A percentile compares a stretch with the other conserved stretches of the same genome.
Conservation (phyloP, 2,888 invertebrate species). For the Clostera curtula region DNA sequence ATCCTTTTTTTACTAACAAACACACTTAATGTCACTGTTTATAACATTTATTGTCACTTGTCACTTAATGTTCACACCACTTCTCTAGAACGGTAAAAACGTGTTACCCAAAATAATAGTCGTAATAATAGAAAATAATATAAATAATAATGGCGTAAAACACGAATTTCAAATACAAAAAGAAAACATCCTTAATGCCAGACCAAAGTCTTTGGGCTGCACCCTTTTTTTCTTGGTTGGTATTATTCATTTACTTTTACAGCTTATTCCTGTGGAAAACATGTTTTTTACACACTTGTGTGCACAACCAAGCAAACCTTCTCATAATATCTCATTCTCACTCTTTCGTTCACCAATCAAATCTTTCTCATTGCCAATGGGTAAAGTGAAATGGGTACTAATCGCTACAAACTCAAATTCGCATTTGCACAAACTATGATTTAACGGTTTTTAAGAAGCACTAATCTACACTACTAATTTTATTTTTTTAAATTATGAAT, state of each 20-base stretch:
- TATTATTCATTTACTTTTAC: slow-evolving; percentile 18
- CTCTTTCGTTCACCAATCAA: too few relatives aligned
- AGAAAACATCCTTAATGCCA: slow-evolving; percentile 51
- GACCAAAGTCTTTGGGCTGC: slow-evolving; percentile 27
- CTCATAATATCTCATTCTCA: too few relatives aligned
- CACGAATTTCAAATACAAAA: slow-evolving; percentile 55
- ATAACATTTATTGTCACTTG: slow-evolving; percentile 15
- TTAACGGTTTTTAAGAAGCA: too few relatives aligned
- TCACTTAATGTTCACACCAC: slow-evolving; percentile 35
- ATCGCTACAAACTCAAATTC: too few relatives aligned
- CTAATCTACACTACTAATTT: too few relatives aligned
- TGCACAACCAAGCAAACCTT: too few relatives aligned
- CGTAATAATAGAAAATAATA: slow-evolving; percentile 56
- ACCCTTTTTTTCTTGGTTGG: slow-evolving; percentile 22
- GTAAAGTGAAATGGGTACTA: too few relatives aligned
- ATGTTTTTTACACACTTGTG: too few relatives aligned
- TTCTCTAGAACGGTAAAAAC: slow-evolving; percentile 29
- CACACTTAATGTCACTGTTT: slow-evolving; percentile 14
- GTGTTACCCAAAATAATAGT: slow-evolving; percentile 50
- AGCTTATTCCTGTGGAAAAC: too few relatives aligned
- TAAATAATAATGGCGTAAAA: slow-evolving; percentile 55
- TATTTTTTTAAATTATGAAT: too few relatives aligned
- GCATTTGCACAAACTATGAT: too few relatives aligned
- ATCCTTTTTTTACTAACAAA: slow-evolving; percentile 5
- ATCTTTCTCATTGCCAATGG: too few relatives aligned